Evolutionary conservation across 2,797 vertebrate species (phyloP).

Genomic region (Molossus alvarezi): DNA sequence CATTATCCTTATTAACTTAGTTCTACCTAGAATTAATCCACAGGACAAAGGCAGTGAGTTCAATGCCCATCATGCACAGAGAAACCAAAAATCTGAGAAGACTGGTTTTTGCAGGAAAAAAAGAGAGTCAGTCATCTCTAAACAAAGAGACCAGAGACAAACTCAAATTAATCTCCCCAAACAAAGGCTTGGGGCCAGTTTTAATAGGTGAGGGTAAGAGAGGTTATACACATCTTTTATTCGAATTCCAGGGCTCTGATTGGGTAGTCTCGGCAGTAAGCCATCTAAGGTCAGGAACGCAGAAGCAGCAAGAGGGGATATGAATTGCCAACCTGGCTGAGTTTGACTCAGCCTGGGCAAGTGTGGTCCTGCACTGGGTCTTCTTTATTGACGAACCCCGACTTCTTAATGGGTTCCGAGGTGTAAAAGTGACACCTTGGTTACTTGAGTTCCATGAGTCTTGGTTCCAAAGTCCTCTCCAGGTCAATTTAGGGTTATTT

Average conservation of each 20-base stretch:
- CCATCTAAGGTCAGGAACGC: no score
- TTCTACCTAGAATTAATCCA: constrained; percentile 71
- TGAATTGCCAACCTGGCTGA: background rate
- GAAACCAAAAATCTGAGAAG: background rate
- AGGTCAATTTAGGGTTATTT: background rate
- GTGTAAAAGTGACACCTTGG: no score
- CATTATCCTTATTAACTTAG: constrained; percentile 66
- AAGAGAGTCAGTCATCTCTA: background rate
- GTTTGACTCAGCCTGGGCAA: background rate
- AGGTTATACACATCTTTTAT: background rate
- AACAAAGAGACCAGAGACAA: background rate
- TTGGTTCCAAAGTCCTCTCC: background rate
- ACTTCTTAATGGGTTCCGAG: background rate
- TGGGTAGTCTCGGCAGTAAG: background rate
- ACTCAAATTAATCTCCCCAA: background rate
- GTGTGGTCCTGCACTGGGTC: background rate
- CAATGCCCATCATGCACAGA: no score
- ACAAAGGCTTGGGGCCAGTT: background rate
- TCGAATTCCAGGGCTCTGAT: background rate
- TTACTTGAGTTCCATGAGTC: background rate
- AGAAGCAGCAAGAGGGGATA: background rate
- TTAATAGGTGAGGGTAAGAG: background rate
- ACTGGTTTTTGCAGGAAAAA: background rate
- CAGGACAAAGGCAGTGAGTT: background rate
- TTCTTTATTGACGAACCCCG: background rate